phyloP scores from a whole-genome alignment of 2,888 invertebrate genomes.

The Agriotes lineatus region DNA sequence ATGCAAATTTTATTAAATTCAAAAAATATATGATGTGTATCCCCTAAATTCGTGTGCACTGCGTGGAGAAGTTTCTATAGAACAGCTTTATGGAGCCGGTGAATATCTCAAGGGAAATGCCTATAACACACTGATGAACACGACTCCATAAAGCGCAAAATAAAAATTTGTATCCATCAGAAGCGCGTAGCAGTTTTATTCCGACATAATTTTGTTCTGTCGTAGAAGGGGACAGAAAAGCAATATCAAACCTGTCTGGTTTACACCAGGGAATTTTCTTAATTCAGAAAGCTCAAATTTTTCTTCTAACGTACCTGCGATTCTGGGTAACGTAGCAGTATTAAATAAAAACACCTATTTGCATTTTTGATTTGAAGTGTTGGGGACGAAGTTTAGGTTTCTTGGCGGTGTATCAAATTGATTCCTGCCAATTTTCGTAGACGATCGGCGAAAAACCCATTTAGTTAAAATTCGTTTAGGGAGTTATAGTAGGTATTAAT shows the following conservation, averaged over 20 bases:
- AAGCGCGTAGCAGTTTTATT: background rate
- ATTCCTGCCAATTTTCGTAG: background rate
- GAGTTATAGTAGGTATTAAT: slow-evolving; percentile 10
- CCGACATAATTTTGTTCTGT: background rate
- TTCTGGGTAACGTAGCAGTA: no score
- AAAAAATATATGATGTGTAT: no score
- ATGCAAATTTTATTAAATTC: background rate
- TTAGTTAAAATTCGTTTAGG: slow-evolving; percentile 10
- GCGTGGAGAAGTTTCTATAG: no score
- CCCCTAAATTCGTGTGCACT: no score
- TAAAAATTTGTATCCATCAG: slow-evolving; percentile 4
- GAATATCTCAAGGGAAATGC: slow-evolving; percentile 6
- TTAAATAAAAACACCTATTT: no score
- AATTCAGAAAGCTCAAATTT: background rate
- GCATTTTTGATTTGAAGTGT: no score
- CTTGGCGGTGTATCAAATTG: background rate
- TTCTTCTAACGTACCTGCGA: no score
- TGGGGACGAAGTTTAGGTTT: background rate
- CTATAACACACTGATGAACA: slow-evolving; percentile 2
- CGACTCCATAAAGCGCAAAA: slow-evolving; percentile 1
- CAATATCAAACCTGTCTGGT: background rate
- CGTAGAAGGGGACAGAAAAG: background rate
- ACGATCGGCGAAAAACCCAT: slow-evolving; percentile 1
- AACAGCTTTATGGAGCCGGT: background rate
- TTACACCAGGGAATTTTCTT: background rate